Conservation (phyloP, 2,888 invertebrate genomes). For the Eupithecia abbreviata region DNA sequence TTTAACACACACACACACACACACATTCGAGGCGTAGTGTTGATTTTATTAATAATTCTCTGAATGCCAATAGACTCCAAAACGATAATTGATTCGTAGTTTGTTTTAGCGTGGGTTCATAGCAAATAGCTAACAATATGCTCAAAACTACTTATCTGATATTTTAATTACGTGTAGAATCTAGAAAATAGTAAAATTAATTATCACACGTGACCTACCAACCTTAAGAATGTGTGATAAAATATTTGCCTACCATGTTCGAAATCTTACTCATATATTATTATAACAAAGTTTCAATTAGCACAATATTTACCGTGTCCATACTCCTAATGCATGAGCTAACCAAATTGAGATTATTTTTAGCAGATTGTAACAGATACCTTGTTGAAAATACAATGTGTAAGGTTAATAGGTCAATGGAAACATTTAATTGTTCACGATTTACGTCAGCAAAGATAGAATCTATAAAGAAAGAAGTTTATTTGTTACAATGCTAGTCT, state of each 20-base stretch:
- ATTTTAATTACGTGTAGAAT: background rate
- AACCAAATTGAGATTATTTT: background rate
- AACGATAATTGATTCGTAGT: too few species aligned
- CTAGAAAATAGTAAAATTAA: too few species aligned
- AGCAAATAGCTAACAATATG: background rate
- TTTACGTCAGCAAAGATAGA: background rate
- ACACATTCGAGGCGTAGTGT: too few species aligned
- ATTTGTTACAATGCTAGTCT: background rate
- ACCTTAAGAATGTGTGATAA: too few species aligned
- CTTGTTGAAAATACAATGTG: conserved; percentile 16
- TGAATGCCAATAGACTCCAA: too few species aligned
- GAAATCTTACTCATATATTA: background rate
- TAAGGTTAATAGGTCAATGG: conserved; percentile 12
- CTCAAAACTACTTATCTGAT: background rate
- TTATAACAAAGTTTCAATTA: background rate
- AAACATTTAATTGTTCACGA: background rate
- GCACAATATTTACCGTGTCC: background rate
- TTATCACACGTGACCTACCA: too few species aligned
- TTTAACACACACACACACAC: too few species aligned
- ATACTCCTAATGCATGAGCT: background rate
- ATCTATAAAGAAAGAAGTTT: background rate
- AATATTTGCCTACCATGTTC: background rate
- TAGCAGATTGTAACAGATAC: background rate
- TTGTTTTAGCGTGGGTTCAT: too few species aligned
- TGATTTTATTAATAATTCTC: too few species aligned